These are phyloP conservation scores for Tylochromis polylepis DNA, from an alignment of 2,113 vertebrate genomes.

Conservation along the genomic window DNA sequence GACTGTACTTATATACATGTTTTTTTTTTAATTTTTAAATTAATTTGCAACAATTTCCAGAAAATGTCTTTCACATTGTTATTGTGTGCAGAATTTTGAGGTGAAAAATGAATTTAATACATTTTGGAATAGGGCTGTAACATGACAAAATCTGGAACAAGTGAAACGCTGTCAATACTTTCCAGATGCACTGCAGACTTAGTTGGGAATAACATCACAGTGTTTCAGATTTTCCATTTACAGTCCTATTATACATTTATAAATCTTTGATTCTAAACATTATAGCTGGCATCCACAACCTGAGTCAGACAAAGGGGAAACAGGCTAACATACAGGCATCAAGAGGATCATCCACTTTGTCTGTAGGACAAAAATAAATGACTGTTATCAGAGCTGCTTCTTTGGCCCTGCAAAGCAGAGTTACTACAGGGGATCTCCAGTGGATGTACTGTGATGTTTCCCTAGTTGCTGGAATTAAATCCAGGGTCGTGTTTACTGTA, in stretches of 20 bases:
- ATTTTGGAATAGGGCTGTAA: no score
- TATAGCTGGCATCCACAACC: background rate
- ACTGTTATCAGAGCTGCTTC: background rate
- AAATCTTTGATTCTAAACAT: background rate
- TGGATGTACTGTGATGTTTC: background rate
- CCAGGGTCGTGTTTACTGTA: constrained; percentile 34
- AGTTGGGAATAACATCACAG: no score
- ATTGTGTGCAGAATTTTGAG: no score
- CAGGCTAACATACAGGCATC: background rate
- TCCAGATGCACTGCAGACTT: background rate
- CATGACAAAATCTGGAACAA: no score
- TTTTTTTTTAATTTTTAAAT: background rate
- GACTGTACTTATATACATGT: background rate
- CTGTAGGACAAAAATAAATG: background rate
- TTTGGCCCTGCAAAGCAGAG: constrained; percentile 12
- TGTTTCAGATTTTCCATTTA: background rate
- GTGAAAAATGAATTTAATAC: no score
- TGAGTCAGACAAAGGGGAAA: background rate
- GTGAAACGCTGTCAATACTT: background rate
- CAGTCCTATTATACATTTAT: background rate
- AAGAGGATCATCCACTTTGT: background rate
- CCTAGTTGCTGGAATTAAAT: constrained; percentile 7
- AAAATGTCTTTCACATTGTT: background rate
- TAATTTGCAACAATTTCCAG: background rate
- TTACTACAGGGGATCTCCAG: background rate